phyloP scores from a whole-genome alignment of 1,140 invertebrate genomes.

The Habropoda laboriosa region DNA sequence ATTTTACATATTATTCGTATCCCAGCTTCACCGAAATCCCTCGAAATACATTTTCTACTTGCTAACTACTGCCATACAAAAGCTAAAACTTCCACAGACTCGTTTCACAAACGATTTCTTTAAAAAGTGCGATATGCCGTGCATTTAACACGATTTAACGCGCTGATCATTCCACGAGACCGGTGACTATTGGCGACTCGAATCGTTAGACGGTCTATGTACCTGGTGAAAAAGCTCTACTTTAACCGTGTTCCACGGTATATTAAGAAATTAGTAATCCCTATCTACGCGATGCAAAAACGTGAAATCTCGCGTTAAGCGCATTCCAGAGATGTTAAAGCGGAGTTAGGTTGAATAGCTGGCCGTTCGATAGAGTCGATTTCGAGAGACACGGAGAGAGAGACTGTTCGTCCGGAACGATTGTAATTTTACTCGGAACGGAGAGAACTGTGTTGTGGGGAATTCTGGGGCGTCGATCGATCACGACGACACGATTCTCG shows the following conservation, averaged over 20 bases:
- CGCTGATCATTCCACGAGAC: not conserved
- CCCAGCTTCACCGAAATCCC: too few relatives aligned
- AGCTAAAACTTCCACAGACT: too few relatives aligned
- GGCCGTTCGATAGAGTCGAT: not conserved
- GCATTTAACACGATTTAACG: not conserved
- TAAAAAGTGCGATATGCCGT: not conserved
- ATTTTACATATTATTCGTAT: too few relatives aligned
- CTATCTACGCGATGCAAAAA: not conserved
- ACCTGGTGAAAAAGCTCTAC: not conserved
- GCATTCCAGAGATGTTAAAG: not conserved
- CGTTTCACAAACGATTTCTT: too few relatives aligned
- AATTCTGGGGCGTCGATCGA: constrained; percentile 16
- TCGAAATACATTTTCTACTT: too few relatives aligned
- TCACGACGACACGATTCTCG: constrained; percentile 28
- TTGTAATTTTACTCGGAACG: not conserved
- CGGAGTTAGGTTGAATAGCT: not conserved
- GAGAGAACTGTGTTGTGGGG: not conserved
- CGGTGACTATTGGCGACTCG: not conserved
- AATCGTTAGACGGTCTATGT: rapidly evolving
- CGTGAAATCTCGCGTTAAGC: constrained; percentile 4
- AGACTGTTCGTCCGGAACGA: not conserved
- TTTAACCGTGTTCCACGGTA: not conserved
- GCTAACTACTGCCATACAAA: too few relatives aligned
- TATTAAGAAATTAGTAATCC: constrained; percentile 1
- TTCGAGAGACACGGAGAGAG: not conserved